Conservation (phyloP, 2,113 vertebrate genomes). For the Pelusios castaneus region DNA sequence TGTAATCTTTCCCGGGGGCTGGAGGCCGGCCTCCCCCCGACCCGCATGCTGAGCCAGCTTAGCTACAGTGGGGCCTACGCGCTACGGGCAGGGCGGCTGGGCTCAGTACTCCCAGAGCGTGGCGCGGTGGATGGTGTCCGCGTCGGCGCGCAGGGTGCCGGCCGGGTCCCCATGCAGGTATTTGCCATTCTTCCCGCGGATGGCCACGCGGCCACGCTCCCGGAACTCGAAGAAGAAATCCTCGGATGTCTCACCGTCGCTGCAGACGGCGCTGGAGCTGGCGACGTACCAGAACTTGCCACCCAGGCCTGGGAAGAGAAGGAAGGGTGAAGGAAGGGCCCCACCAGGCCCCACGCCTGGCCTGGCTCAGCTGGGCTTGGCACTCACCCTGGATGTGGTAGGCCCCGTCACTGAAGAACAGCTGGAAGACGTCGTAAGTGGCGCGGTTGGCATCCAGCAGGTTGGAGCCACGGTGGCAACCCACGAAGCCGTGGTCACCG, state of each 20-base stretch:
- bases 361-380: no score
- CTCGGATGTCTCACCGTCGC: conserved; percentile 90
- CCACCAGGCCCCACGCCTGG: accelerated
- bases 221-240: conserved; percentile 95
- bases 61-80: neutral
- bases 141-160: conserved; percentile 89
- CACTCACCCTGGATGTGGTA: conserved; percentile 91
- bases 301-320: conserved; percentile 77
- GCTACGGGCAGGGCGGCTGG: neutral
- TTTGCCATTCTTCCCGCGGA: conserved; percentile 88
- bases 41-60: neutral
- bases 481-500: conserved; percentile 92
- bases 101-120: conserved; percentile 94
- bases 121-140: conserved; percentile 73
- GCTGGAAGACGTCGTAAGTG: conserved; percentile 90
- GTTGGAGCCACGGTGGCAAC: conserved; percentile 92
- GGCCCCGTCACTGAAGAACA: conserved; percentile 91
- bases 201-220: conserved; percentile 88
- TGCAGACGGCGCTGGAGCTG: conserved; percentile 86
- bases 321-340: accelerated
- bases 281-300: conserved; percentile 93
- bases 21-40: neutral
- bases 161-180: conserved; percentile 93
- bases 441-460: conserved; percentile 93
- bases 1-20: neutral